phyloP scores from a whole-genome alignment of 2,797 vertebrate genomes.

The Lycodopsis pacificus region DNA sequence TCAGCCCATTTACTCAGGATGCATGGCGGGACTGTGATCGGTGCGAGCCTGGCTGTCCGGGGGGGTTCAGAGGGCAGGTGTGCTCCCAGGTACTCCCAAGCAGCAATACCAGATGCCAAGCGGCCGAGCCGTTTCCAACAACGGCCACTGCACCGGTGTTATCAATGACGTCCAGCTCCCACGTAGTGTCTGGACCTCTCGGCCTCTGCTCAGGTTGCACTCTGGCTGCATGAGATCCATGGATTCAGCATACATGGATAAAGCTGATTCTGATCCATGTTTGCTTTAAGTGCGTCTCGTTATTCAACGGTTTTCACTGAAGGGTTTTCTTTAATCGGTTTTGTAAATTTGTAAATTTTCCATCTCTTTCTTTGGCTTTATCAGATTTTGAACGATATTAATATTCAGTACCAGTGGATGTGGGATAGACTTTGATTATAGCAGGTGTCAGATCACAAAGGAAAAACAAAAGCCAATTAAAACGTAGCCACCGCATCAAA shows the following conservation, averaged over 20 bases:
- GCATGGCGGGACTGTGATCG: slow-evolving; percentile 54
- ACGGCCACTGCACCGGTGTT: no score
- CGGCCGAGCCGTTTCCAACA: no score
- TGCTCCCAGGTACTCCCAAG: slow-evolving; percentile 12
- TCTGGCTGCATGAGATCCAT: slow-evolving; percentile 6
- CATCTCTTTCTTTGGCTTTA: background rate
- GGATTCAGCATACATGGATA: background rate
- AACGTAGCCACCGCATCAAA: background rate
- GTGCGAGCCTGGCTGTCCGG: slow-evolving; percentile 29
- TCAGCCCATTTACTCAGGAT: slow-evolving; percentile 67
- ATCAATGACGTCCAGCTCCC: background rate
- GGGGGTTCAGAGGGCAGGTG: slow-evolving; percentile 35
- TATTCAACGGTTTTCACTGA: background rate
- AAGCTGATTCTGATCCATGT: background rate
- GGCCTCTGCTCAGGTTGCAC: slow-evolving; percentile 24
- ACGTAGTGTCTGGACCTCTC: background rate
- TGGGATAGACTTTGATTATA: background rate
- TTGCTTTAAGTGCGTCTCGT: background rate
- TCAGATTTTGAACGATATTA: background rate
- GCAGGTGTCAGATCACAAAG: background rate
- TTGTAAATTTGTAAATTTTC: background rate
- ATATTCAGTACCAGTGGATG: background rate
- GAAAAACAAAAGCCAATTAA: background rate
- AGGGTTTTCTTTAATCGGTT: slow-evolving; percentile 9
- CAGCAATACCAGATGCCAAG: background rate